Evolutionary conservation across 1,140 invertebrate genomes (phyloP).

Genomic region (Bombus difficillimus): DNA sequence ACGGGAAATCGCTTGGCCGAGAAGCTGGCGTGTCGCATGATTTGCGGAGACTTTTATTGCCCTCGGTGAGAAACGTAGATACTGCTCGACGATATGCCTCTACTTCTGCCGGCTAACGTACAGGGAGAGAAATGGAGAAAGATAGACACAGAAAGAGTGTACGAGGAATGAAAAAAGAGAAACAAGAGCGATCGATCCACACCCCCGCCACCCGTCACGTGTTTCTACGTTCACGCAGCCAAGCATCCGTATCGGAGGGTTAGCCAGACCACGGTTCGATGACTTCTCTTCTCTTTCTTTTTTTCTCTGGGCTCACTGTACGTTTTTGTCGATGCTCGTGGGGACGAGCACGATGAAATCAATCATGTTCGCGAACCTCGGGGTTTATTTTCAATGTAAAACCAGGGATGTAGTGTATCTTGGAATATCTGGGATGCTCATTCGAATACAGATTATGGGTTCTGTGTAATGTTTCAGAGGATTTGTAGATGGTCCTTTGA

Average conservation of each 20-base stretch:
- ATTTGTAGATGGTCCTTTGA: no score
- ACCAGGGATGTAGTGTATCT: neutral
- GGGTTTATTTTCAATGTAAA: neutral
- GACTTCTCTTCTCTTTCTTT: conserved; percentile 40
- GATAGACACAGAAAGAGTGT: neutral
- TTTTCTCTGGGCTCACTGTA: neutral
- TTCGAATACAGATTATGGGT: neutral
- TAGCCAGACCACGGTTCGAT: conserved; percentile 58
- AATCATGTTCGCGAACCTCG: conserved; percentile 29
- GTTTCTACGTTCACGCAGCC: conserved; percentile 50
- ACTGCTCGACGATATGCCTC: conserved; percentile 52
- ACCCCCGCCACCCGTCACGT: neutral
- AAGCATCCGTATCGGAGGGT: conserved; percentile 63
- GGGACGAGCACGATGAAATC: conserved; percentile 29
- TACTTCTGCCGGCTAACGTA: neutral
- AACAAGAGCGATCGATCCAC: conserved; percentile 32
- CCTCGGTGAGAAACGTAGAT: conserved; percentile 50
- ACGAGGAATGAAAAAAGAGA: no score
- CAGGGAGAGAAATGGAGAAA: neutral
- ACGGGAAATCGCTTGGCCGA: conserved; percentile 58
- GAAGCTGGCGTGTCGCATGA: conserved; percentile 73
- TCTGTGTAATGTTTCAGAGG: neutral
- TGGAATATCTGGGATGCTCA: neutral
- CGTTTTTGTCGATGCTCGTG: neutral
- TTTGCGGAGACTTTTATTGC: conserved; percentile 74